phyloP scores from a whole-genome alignment of 64 coral and sea anemone species.

The Hydrozoanthus tunicans region DNA sequence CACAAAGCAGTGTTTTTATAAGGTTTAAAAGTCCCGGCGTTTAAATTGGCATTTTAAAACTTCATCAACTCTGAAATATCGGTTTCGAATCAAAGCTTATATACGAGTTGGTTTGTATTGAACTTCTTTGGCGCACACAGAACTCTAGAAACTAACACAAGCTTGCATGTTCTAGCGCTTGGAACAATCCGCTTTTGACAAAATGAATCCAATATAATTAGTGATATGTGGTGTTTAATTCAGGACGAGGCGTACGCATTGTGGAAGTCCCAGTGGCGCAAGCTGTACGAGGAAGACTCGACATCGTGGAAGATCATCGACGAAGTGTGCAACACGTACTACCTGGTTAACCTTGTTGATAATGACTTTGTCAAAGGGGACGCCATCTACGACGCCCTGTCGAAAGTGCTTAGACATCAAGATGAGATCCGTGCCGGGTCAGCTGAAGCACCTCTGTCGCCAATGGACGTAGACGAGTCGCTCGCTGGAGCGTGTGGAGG shows the following conservation, averaged over 20 bases:
- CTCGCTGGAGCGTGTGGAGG: not conserved
- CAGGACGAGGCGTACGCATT: constrained; percentile 31
- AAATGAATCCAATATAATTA: no score
- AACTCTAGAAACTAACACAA: no score
- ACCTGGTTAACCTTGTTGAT: constrained; percentile 53
- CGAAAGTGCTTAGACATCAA: constrained; percentile 4
- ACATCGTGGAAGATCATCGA: constrained; percentile 42
- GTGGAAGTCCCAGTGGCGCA: constrained; percentile 49
- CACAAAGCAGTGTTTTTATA: no score
- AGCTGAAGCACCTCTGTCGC: not conserved
- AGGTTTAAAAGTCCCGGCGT: no score
- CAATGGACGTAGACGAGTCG: constrained; percentile 5
- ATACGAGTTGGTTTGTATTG: no score
- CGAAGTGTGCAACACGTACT: constrained; percentile 43
- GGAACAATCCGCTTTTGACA: no score
- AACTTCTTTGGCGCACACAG: no score
- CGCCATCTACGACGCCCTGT: constrained; percentile 17
- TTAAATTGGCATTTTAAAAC: no score
- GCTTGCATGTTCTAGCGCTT: no score
- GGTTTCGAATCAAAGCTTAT: no score
- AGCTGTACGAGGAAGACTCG: constrained; percentile 36
- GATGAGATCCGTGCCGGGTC: constrained; percentile 20
- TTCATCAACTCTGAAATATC: no score
- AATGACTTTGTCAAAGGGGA: constrained; percentile 37
- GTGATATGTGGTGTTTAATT: not conserved